Percentiles rank a stretch among this genome's conserved stretches.
Conservation (phyloP, 37 sponge, comb jelly and placozoan genomes). For the Hexactinellida sp. region DNA sequence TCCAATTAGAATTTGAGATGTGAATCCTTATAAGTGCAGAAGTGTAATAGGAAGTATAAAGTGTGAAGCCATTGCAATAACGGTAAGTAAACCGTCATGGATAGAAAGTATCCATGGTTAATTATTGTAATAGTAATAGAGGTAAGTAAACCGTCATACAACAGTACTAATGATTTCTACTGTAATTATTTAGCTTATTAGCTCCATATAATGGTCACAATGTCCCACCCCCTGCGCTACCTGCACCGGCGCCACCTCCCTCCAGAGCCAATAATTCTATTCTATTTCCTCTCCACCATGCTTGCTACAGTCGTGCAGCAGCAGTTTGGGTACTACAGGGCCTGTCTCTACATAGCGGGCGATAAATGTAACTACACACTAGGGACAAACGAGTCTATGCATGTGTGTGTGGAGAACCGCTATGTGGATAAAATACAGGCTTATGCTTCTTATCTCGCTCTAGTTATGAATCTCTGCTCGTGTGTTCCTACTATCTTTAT, state of each 20-base stretch:
- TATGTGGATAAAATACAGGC: not conserved
- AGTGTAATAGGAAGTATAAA: too few relatives aligned
- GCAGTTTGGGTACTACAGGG: not conserved
- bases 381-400: not conserved
- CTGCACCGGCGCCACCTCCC: not conserved
- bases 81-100: too few relatives aligned
- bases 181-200: too few relatives aligned
- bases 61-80: too few relatives aligned
- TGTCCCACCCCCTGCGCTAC: not conserved
- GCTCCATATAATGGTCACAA: not conserved
- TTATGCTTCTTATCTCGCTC: not conserved
- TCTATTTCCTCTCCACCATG: slow-evolving; percentile 14
- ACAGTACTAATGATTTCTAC: too few relatives aligned
- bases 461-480: not conserved
- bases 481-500: slow-evolving; percentile 2
- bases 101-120: too few relatives aligned
- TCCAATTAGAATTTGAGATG: too few relatives aligned
- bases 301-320: not conserved
- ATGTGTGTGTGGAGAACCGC: not conserved
- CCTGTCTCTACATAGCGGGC: not conserved
- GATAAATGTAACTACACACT: not conserved
- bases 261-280: not conserved
- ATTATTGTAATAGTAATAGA: too few relatives aligned
- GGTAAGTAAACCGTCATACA: too few relatives aligned
- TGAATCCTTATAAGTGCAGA: too few relatives aligned